phyloP scores from a whole-genome alignment of 2,113 vertebrate species.

The Coreoperca whiteheadi region DNA sequence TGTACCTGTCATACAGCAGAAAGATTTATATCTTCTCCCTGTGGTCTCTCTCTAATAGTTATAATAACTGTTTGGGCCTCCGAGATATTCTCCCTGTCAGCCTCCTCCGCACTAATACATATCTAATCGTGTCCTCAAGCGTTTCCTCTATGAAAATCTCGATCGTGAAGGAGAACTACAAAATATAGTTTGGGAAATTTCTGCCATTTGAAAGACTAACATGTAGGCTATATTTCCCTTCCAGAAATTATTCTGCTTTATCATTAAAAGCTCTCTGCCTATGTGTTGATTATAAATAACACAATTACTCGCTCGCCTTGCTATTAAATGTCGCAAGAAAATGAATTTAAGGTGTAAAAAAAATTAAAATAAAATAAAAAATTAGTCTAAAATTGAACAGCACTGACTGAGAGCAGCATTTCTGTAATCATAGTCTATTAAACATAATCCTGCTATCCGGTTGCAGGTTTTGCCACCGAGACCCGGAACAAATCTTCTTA shows the following conservation, averaged over 20 bases:
- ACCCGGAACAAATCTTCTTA: conserved; percentile 64
- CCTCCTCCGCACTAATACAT: conserved; percentile 89
- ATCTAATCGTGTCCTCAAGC: conserved; percentile 92
- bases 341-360: background rate
- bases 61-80: conserved; percentile 84
- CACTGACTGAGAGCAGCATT: background rate
- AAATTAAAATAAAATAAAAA: no score
- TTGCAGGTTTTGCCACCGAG: conserved; percentile 52
- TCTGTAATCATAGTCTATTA: conserved; percentile 28
- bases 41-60: conserved; percentile 71
- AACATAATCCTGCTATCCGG: conserved; percentile 47
- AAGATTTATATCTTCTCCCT: conserved; percentile 71
- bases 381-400: background rate
- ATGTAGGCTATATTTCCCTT: conserved; percentile 13
- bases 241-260: background rate
- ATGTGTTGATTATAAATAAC: background rate
- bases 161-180: conserved; percentile 53
- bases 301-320: background rate
- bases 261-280: background rate
- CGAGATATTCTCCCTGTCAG: conserved; percentile 83
- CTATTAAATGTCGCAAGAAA: background rate
- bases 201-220: background rate
- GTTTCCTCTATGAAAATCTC: conserved; percentile 73
- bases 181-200: conserved; percentile 52
- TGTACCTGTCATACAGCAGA: conserved; percentile 51